Evolutionary conservation across 2,113 vertebrate genomes (phyloP).

Genomic region (Anhinga rufa): DNA sequence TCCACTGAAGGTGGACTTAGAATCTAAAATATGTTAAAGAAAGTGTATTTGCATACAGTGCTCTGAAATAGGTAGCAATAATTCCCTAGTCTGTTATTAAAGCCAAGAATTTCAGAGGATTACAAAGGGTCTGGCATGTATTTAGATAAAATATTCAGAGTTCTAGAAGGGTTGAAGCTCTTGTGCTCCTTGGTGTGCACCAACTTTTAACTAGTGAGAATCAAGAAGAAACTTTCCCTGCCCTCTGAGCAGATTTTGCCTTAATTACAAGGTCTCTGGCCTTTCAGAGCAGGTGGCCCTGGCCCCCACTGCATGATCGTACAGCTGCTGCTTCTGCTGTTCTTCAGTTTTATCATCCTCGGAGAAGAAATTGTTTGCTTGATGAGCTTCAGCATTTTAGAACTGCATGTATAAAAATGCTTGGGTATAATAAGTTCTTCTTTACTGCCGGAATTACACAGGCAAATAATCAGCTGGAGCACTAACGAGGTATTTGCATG

Average conservation of each 20-base stretch:
- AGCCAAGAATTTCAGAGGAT: neutral
- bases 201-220: neutral
- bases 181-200: neutral
- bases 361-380: neutral
- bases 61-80: neutral
- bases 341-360: neutral
- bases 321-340: neutral
- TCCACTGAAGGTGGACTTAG: neutral
- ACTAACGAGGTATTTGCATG: neutral
- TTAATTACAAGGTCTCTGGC: neutral
- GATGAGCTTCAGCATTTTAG: neutral
- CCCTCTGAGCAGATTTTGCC: neutral
- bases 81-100: neutral
- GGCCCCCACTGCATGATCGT: neutral
- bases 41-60: neutral
- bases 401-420: neutral
- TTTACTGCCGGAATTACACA: neutral
- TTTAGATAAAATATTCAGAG: neutral
- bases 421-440: neutral
- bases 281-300: neutral
- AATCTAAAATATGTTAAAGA: neutral
- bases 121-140: neutral
- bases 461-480: neutral
- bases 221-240: neutral
- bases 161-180: neutral